Conservation (phyloP, 1,140 invertebrate genomes). For the Spodoptera litura region DNA sequence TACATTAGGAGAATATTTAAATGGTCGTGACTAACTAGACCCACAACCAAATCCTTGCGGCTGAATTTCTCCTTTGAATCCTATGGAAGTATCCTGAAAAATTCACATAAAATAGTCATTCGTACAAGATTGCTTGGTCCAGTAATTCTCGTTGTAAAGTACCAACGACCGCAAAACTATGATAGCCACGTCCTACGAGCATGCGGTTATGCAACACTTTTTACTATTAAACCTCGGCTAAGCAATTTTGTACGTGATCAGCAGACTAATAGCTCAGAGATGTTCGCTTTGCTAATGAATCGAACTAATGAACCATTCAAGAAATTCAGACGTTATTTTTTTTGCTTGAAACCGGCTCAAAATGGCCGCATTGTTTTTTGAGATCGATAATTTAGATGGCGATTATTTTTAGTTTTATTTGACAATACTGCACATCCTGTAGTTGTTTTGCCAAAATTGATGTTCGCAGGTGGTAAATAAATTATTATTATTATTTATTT, state of each 20-base stretch:
- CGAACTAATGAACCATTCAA: conserved; percentile 43
- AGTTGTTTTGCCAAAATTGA: not conserved
- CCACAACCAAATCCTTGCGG: too few species aligned
- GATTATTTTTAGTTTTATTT: conserved; percentile 23
- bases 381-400: not conserved
- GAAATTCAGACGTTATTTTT: conserved; percentile 32
- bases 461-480: too few species aligned
- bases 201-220: conserved; percentile 38
- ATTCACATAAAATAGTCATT: too few species aligned
- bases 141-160: too few species aligned
- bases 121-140: too few species aligned
- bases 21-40: too few species aligned
- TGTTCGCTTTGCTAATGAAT: conserved; percentile 34
- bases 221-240: conserved; percentile 31
- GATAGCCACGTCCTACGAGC: not conserved
- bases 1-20: too few species aligned
- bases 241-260: conserved; percentile 43
- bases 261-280: conserved; percentile 25
- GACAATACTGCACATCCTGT: conserved; percentile 10
- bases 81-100: too few species aligned
- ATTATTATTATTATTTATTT: too few species aligned
- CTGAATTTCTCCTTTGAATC: too few species aligned
- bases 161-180: conserved; percentile 27
- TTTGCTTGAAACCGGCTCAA: conserved; percentile 8
- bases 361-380: conserved; percentile 11